Base-by-base conservation (phyloP, 1,140 invertebrate genomes). In the Reticulitermes speratus region DNA sequence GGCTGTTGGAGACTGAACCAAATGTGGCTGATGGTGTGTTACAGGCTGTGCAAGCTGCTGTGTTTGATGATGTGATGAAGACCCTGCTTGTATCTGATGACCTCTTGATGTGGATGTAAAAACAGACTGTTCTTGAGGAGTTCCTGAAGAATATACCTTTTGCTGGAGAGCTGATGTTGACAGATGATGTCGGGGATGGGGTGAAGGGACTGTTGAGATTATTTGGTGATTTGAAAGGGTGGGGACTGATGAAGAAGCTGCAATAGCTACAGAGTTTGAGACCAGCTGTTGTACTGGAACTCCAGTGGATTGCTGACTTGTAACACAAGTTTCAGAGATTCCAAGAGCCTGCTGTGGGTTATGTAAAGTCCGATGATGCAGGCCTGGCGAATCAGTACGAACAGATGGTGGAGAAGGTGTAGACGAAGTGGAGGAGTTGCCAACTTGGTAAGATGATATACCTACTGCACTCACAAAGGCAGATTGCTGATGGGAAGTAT, bases 191-290 rank as follows among this genome's bases (percentile, higher is more conserved):
- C 85, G 85, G 86, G 87, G 88, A 48, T 84, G 81, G 45, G 2
- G 69, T 45, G 87, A 84, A 75, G 87, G 84, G 87, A 88, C 87
- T 88, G 89, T 19, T 87, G 90, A 21, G 88, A 90, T 87, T 85
- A 88, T 88, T 86, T 89, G 87, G 88, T 89, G 83, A 88, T 89
- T 87, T 25, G 88, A 86, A 45, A 75, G 65, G 0, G 65, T 30
- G 16, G 65, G 65, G 65, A 75, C 44, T 30, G 86, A 8, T 23
- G 86, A 23, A 48, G 86, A 86, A 86, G 55, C 65, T 55, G 81
- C 25, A 44, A 82, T n/a, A 32, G 83, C 30, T 44, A 44, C 25
- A 38, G 65, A 82, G 83, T 45, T 30, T 83, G 69, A 83, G 55
- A 84, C 38, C 7, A 88, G 30, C 65, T 88, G 87, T 6, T 88